Base-by-base conservation (phyloP, 2,797 vertebrate genomes). In the Phoebastria nigripes region DNA sequence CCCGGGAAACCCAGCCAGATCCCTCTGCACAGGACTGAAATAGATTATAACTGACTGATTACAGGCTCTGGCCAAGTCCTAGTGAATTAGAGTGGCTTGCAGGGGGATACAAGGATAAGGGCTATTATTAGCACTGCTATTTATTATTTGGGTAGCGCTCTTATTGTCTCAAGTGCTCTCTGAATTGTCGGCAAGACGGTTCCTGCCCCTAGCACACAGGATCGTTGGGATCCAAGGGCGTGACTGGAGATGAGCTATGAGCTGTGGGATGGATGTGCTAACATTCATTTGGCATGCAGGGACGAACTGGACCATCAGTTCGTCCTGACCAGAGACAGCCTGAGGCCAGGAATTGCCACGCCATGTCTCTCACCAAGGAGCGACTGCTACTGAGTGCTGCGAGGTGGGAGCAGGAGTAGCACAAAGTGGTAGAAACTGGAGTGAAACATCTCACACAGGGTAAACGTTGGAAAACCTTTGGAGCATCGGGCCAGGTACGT, bases 401-500 rank as follows among this genome's bases (percentile, higher is more conserved):
- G 0, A 70, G 39, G 28, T 58, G 44, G 24, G 56, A 90, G 24
- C 8, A 4, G 31, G 24, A 67, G 18, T 16, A 72, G 16, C 12
- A 42, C 16, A 6, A 72, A 47, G 39, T 54, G 22, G 41, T 76
- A 69, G 81, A 58, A 69, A 24, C 9, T 10, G n/a, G 16, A 59
- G 31, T 42, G 55, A 77, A 85, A 63, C n/a, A 37, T 8, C 54
- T 62, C 55, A 41, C 31, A 24, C 1, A 46, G 25, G 12, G 35
- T 29, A 39, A 82, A 54, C 0, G 0, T 26, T 47, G 84, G 79
- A 70, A 70, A 87, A 49, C 1, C 9, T 16, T 18, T 15, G 15
- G 22, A 85, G 20, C 1, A 0, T 3, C 0, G 0, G 24, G 15
- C 13, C 69, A 61, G 12, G 17, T 74, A 4, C 0, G 0, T 69